Percentiles rank a stretch among this genome's conserved stretches.
Evolutionary conservation across 2,888 invertebrate species (phyloP).

Genomic region (Quadroppia sp.): DNA sequence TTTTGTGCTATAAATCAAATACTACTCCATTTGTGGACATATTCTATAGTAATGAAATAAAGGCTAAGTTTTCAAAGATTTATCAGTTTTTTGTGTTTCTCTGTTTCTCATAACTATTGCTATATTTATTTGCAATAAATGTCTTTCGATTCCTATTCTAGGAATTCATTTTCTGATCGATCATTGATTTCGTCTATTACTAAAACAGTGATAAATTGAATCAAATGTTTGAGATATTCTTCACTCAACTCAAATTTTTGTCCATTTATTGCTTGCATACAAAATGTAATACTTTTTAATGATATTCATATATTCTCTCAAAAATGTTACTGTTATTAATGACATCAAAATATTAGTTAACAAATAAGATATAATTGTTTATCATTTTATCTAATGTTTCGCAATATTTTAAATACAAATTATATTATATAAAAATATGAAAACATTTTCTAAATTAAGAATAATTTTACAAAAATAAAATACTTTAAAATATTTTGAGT

Average conservation of each 20-base stretch:
- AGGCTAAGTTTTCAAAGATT: not conserved
- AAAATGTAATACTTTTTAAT: too few species aligned
- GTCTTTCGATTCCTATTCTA: not conserved
- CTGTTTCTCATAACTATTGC: not conserved
- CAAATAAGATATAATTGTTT: too few species aligned
- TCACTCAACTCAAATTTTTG: not conserved
- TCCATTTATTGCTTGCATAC: not conserved
- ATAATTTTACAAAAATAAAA: too few species aligned
- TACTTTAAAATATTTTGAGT: too few species aligned
- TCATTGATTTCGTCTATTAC: not conserved
- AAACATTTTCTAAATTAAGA: too few species aligned
- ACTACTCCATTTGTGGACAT: not conserved
- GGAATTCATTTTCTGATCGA: constrained; percentile 2
- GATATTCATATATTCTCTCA: too few species aligned
- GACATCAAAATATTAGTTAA: too few species aligned
- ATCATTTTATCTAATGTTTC: too few species aligned
- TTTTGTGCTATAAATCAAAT: not conserved
- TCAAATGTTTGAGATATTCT: not conserved
- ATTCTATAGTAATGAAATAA: not conserved
- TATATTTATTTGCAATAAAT: not conserved
- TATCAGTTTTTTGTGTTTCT: not conserved
- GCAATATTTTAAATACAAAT: too few species aligned
- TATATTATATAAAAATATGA: too few species aligned
- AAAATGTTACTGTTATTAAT: too few species aligned
- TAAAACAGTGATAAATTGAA: not conserved